Percentiles rank a stretch among this genome's conserved stretches.
Evolutionary conservation across 2,113 vertebrate species (phyloP).

Genomic region (Nesogale talazaci): DNA sequence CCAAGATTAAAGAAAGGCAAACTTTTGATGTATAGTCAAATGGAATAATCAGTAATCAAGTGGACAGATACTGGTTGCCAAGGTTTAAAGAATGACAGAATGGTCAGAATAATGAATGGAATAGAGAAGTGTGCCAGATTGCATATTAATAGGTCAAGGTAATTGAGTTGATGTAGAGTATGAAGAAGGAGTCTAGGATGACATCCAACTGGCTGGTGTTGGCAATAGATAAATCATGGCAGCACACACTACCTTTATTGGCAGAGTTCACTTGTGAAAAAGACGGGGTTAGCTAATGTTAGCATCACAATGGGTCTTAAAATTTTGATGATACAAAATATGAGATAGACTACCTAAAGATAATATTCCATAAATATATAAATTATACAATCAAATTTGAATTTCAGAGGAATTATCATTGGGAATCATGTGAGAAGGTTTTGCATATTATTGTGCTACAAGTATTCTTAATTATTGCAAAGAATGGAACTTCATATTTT

Average conservation of each 20-base stretch:
- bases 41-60: no score
- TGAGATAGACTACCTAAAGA: neutral
- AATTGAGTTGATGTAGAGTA: neutral
- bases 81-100: neutral
- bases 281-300: neutral
- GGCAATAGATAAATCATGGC: neutral
- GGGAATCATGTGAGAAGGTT: neutral
- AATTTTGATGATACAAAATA: neutral
- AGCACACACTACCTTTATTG: neutral
- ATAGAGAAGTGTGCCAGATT: neutral
- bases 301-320: neutral
- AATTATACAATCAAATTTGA: neutral
- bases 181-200: conserved; percentile 6
- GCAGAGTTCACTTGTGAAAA: neutral
- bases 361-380: neutral
- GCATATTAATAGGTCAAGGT: conserved; percentile 28
- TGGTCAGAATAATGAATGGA: neutral
- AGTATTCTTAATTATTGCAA: conserved; percentile 2
- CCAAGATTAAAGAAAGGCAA: no score
- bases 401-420: neutral
- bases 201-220: neutral
- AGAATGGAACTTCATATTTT: neutral
- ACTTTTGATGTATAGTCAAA: no score
- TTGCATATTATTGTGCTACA: neutral
- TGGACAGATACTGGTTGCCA: no score